Percentiles rank a stretch among this genome's conserved stretches.
Evolutionary conservation across 2,888 invertebrate genomes (phyloP).

Genomic region (Xylota sylvarum): DNA sequence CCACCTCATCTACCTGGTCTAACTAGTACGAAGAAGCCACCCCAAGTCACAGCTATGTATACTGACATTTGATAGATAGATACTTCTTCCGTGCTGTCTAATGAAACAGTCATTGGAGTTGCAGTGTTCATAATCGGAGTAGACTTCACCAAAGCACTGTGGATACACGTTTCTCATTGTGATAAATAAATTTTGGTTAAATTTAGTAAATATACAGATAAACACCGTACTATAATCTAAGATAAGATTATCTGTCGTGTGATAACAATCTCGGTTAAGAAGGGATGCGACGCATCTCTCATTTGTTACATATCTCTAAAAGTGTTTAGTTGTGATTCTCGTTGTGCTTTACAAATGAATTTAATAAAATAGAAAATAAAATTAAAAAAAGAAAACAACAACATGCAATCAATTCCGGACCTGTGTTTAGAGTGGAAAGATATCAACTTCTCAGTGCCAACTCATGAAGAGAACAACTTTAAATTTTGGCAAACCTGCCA

Average conservation of each 20-base stretch:
- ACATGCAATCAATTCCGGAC: conserved; percentile 75
- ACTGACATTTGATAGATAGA: conserved; percentile 70
- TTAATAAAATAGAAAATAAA: conserved; percentile 8
- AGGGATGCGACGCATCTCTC: conserved; percentile 27
- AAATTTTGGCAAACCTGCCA: conserved; percentile 83
- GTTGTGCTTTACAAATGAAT: conserved; percentile 14
- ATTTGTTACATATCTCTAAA: conserved; percentile 10
- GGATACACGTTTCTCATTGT: conserved; percentile 35
- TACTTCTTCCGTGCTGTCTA: conserved; percentile 46
- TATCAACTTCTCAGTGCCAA: conserved; percentile 83
- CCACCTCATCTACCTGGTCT: conserved; percentile 46
- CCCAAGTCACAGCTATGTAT: conserved; percentile 24
- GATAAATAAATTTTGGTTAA: conserved; percentile 25
- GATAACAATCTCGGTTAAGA: conserved; percentile 38
- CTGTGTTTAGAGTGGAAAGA: conserved; percentile 83
- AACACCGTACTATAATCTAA: neutral
- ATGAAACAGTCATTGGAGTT: conserved; percentile 42
- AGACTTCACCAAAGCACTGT: conserved; percentile 38
- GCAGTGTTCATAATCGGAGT: conserved; percentile 50
- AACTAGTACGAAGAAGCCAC: conserved; percentile 45
- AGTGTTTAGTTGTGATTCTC: conserved; percentile 27
- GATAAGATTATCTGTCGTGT: conserved; percentile 45
- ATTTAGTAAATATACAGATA: conserved; percentile 37
- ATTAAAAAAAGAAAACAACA: conserved; percentile 18
- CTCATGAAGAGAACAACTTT: conserved; percentile 82